Conservation (phyloP, 2,113 vertebrate species). For the Dicaeum eximium region DNA sequence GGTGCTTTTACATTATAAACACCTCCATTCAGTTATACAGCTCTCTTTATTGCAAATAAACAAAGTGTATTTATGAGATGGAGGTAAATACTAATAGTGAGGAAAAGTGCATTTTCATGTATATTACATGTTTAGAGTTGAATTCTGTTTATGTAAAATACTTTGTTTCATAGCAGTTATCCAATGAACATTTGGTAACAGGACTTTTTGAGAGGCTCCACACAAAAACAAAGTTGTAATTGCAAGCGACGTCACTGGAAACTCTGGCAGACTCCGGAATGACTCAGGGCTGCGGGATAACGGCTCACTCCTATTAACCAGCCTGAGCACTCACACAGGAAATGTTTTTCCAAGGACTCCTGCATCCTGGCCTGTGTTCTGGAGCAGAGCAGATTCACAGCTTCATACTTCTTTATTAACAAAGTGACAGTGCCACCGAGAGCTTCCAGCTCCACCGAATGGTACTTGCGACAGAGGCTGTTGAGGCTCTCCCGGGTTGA, state of each 20-base stretch:
- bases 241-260: slow-evolving; percentile 32
- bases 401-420: slow-evolving; percentile 84
- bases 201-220: neutral
- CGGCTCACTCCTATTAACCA: neutral
- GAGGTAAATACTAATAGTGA: neutral
- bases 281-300: slow-evolving; percentile 4
- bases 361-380: slow-evolving; percentile 82
- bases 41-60: neutral
- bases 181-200: neutral
- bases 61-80: neutral
- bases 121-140: neutral
- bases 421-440: slow-evolving; percentile 82
- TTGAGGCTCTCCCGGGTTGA: slow-evolving; percentile 82
- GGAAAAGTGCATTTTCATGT: neutral
- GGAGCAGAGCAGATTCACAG: slow-evolving; percentile 78
- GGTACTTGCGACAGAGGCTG: slow-evolving; percentile 85
- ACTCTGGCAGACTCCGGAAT: slow-evolving; percentile 11
- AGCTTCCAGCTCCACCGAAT: slow-evolving; percentile 80
- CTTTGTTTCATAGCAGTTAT: neutral
- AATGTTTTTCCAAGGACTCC: slow-evolving; percentile 84
- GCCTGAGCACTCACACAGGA: slow-evolving; percentile 76
- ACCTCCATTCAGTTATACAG: neutral
- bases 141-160: neutral
- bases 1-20: neutral
- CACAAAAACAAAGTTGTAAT: neutral